Percentiles rank a stretch among this genome's conserved stretches.
Evolutionary conservation across 1,140 invertebrate genomes (phyloP).

Genomic region (Leptinotarsa texana): DNA sequence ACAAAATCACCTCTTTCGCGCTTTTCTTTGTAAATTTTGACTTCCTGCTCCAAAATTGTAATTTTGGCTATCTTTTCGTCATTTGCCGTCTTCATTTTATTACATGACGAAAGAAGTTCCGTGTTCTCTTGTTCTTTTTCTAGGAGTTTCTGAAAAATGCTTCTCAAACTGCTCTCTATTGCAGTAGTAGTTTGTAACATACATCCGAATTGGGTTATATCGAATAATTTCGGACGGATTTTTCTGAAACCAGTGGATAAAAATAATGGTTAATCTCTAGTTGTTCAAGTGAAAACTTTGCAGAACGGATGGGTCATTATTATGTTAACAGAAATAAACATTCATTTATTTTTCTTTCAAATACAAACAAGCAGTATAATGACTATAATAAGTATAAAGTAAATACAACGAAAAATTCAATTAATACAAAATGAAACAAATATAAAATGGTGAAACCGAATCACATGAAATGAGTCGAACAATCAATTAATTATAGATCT

Average conservation of each 20-base stretch:
- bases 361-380: too few species aligned
- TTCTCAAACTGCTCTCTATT: slow-evolving; percentile 31
- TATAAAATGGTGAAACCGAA: too few species aligned
- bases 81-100: slow-evolving; percentile 7
- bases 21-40: slow-evolving; percentile 26
- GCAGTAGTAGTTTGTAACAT: slow-evolving; percentile 34
- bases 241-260: background rate
- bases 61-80: slow-evolving; percentile 20
- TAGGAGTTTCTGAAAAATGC: slow-evolving; percentile 23
- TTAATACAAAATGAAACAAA: too few species aligned
- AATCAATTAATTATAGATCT: too few species aligned
- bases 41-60: slow-evolving; percentile 29
- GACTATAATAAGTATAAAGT: too few species aligned
- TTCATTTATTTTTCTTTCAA: too few species aligned
- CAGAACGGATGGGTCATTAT: too few species aligned
- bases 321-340: too few species aligned
- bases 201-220: slow-evolving; percentile 38
- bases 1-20: slow-evolving; percentile 13
- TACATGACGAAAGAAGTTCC: slow-evolving; percentile 12
- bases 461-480: too few species aligned
- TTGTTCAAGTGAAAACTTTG: too few species aligned
- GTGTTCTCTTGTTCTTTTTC: slow-evolving; percentile 21
- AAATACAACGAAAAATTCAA: too few species aligned
- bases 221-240: slow-evolving; percentile 31
- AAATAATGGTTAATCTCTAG: too few species aligned